Evolutionary conservation across 2,797 vertebrate genomes (phyloP), one percentile per base, ranked within the genome.

Genomic region (Danio kyathit): DNA sequence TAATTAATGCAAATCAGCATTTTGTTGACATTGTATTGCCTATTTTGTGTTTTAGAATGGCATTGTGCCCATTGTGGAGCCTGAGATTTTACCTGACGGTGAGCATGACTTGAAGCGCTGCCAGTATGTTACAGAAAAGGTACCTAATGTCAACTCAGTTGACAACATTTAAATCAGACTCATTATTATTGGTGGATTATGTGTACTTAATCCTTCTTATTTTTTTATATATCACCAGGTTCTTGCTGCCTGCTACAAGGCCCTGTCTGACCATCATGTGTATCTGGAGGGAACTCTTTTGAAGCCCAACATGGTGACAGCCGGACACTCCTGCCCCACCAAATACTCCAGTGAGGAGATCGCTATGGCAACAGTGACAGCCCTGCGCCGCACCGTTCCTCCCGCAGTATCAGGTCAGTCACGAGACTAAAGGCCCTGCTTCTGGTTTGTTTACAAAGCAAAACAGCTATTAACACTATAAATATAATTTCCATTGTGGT

Each of bases 231-330:
- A 19, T 80, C 21, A 80, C 21, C 61, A 99, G 98, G 97, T 99
- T 48, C 92, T 99, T 64, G 97, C 97, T 84, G 97, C 97, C 5
- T 95, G 96, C 76, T 99, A 99, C 92, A 99, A 99, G 91, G 95
- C 98, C 21, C 95, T 99, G 87, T 98, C 95, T 0, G 97, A 99
- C 88, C 97, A 99, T 89, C 97, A 99, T 0, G 93, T 99, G 72
- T 99, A 99, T 92, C 92, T 99, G 91, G 98, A 99, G 84, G 97
- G 98, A 2, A 99, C 98, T 0, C 90, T 99, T 85, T 95, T 99
- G 81, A 99, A 99, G 83, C 98, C 98, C 88, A 99, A 99, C 91
- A 99, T 99, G 98, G 98, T 99, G 89, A 99, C 98, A 2, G 91
- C 97, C 0, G 98, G 98, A 85, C 97, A 99, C 86, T 94, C 96